phyloP scores from a whole-genome alignment of 2,797 vertebrate genomes.

The Alfaro cultratus region DNA sequence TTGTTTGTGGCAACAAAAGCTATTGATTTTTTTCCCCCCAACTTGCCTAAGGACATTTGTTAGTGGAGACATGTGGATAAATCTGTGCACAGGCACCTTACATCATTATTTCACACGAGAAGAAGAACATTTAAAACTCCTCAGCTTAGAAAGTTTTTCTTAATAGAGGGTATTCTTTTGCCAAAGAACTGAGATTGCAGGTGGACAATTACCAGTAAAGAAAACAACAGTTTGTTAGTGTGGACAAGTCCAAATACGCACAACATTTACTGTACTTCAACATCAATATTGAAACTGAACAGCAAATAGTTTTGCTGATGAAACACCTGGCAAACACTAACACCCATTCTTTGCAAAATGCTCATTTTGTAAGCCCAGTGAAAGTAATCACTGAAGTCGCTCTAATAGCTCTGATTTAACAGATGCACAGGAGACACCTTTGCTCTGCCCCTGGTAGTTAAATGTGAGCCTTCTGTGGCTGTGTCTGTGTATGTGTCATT shows the following conservation, averaged over 20 bases:
- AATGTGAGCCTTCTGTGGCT: constrained; percentile 55
- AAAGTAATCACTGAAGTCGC: constrained; percentile 42
- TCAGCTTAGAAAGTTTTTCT: background rate
- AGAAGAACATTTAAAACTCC: background rate
- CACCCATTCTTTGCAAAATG: constrained; percentile 39
- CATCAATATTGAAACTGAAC: constrained; percentile 21
- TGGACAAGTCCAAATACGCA: background rate
- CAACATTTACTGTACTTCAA: constrained; percentile 11
- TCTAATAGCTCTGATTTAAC: constrained; percentile 67
- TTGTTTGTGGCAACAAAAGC: background rate
- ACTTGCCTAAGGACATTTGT: background rate
- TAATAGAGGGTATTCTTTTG: background rate
- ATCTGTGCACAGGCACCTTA: background rate
- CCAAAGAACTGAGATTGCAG: background rate
- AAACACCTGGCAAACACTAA: constrained; percentile 40
- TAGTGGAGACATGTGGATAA: background rate
- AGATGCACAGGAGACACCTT: constrained; percentile 56
- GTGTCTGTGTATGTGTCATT: constrained; percentile 51
- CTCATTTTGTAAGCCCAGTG: constrained; percentile 36
- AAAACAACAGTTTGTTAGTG: background rate
- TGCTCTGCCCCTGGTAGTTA: constrained; percentile 56
- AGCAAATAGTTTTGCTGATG: constrained; percentile 37
- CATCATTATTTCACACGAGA: background rate
- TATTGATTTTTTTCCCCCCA: background rate
- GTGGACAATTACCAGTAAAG: background rate